Evolutionary conservation across 2,888 invertebrate genomes (phyloP), one percentile per base, ranked within the genome.

Genomic region (Galerucella calmariensis): DNA sequence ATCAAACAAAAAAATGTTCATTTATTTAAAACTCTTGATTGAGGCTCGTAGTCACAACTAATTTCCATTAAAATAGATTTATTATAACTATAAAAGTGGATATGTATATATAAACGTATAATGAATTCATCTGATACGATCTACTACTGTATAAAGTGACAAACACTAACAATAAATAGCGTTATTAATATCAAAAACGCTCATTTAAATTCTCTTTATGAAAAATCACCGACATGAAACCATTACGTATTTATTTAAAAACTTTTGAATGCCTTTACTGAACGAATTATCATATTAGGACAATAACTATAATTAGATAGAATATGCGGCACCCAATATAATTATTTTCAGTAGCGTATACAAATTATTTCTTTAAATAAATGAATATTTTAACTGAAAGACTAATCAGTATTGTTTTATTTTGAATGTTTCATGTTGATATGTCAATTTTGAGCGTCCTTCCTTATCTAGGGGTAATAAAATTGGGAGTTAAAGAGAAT

Each of bases 221-320:
- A 70, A 70, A 76, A 78, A 51, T 71, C 83, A 80, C 75, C 79
- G 80, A 78, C 65, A 80, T 78, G 83, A 77, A 79, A 81, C 82
- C 76, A 81, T 75, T 80, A 77, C 79, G 81, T 77, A 76, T 79
- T 80, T 79, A 63, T 67, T 69, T 67, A 68, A 51, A 66, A 66
- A 66, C 9, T 66, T 72, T 66, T 73, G 20, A 67, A 69, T 51
- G 8, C 48, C 72, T 68, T 61, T 84, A 84, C 83, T 79, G 81
- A 81, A 81, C 83, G 82, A 85, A 85, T 85, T 85, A 85, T 85
- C 85, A 85, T 85, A 84, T 84, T 83, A 65, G 82, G 82, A 73
- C 75, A 73, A 75, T 71, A 75, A 73, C 69, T 56, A 44, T 70
- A 67, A 75, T 75, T 69, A 69, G 56, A 63, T 58, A 51, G 48